Evolutionary conservation across 2,797 vertebrate species (phyloP).

Genomic region (Bryconaethiops microstoma): DNA sequence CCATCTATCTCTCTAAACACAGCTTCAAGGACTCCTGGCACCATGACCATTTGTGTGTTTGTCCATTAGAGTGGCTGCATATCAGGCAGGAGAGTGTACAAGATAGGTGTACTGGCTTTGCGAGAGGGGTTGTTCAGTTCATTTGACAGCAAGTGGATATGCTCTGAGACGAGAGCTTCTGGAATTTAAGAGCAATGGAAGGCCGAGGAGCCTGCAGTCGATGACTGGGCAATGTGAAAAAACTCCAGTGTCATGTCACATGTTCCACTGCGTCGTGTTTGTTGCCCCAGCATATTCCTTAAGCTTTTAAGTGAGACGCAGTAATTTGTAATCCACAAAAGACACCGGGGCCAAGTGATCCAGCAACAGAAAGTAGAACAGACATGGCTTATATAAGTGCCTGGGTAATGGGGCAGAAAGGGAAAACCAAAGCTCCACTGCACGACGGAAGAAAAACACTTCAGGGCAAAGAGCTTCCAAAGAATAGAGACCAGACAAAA

Average conservation of each 20-base stretch:
- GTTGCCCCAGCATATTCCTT: slow-evolving; percentile 11
- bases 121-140: not conserved
- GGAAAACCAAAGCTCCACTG: slow-evolving; percentile 15
- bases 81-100: not conserved
- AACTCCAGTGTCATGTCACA: not conserved
- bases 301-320: slow-evolving; percentile 20
- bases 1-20: slow-evolving; percentile 36
- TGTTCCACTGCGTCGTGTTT: not conserved
- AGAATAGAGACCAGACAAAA: slow-evolving; percentile 32
- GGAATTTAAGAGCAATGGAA: not conserved
- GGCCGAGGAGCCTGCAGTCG: not conserved
- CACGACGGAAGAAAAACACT: slow-evolving; percentile 30
- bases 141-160: not conserved
- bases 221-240: not conserved
- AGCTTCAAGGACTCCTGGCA: slow-evolving; percentile 29
- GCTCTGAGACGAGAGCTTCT: not conserved
- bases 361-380: slow-evolving; percentile 14
- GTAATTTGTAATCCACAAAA: not conserved
- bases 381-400: slow-evolving; percentile 32
- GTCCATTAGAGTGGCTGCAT: slow-evolving; percentile 14
- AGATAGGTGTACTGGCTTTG: not conserved
- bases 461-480: slow-evolving; percentile 34
- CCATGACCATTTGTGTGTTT: slow-evolving; percentile 24
- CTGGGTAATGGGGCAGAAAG: slow-evolving; percentile 39
- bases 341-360: not conserved